A percentile compares a stretch with the other conserved stretches of the same genome.
These are phyloP conservation scores for Rhodophaea formosa DNA, from an alignment of 2,888 invertebrate genomes.

Conservation along the genomic window DNA sequence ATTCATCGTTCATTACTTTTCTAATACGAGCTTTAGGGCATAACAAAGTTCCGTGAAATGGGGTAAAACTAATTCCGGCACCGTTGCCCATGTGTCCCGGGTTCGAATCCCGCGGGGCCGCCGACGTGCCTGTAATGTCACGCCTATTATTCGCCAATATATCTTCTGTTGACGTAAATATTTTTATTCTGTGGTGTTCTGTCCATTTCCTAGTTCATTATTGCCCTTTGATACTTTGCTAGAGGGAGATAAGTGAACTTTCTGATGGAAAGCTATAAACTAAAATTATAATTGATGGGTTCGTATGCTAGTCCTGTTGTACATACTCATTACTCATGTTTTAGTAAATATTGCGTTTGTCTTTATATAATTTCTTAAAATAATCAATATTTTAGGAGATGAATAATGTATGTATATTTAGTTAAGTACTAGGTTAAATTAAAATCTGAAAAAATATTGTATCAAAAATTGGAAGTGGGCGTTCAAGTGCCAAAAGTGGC, in stretches of 20 bases:
- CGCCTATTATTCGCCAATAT: constrained; percentile 77
- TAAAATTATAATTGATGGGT: neutral
- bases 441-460: no score
- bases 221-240: constrained; percentile 26
- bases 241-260: neutral
- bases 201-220: constrained; percentile 64
- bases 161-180: constrained; percentile 71
- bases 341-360: no score
- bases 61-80: constrained; percentile 72
- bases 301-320: no score
- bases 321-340: no score
- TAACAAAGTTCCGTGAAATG: constrained; percentile 75
- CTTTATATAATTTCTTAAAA: no score
- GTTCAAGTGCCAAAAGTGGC: no score
- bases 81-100: constrained; percentile 67
- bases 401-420: no score
- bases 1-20: constrained; percentile 5
- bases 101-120: constrained; percentile 72
- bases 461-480: no score
- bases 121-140: constrained; percentile 64
- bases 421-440: no score
- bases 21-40: constrained; percentile 40
- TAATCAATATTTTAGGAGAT: no score
- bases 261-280: neutral
- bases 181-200: constrained; percentile 65